Base-by-base conservation (phyloP, 2,888 invertebrate genomes). In the Endomychus coccineus region DNA sequence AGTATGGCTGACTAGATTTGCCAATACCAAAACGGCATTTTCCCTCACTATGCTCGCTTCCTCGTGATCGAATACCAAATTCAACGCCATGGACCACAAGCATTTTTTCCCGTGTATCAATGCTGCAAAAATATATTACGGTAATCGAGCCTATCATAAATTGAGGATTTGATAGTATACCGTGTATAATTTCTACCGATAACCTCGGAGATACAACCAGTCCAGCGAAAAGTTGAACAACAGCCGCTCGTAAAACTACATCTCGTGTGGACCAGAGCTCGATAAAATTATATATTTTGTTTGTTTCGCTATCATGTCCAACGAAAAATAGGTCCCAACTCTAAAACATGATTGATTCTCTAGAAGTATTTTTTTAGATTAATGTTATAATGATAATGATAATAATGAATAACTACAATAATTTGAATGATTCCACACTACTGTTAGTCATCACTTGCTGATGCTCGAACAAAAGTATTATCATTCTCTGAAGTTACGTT, bases 31-130 rank as follows among this genome's bases (percentile, higher is more conserved):
- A n/a, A 71, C 71, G 7, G 73, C 73, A 51, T 74, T 70, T 55
- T 75, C 75, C 41, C 70, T 61, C 1, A 74, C 71, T 22, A 74
- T 58, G 46, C 67, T 69, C 1, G 74, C 67, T 55, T 75, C 75
- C 16, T 63, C 66, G 40, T 68, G 61, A 52, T 71, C 66, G 6
- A 62, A 48, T n/a, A 68, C 37, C 36, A 63, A 55, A n/a, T 45
- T 40, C 14, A 67, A 44, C n/a, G 56, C 46, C 11, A 58, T 45
- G 36, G 62, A 56, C 59, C 62, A 62, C 34, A 66, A 47, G 32
- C 63, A 58, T 52, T 43, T 51, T 55, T 59, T 58, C 59, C 61
- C 14, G n/a, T 34, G 36, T 38, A 40, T 53, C 50, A 49, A 28
- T 51, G 50, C 43, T 42, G 40, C 39, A 36, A 40, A 33, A 30